Conservation (phyloP, 2,888 invertebrate species). For the Acleris laterana region DNA sequence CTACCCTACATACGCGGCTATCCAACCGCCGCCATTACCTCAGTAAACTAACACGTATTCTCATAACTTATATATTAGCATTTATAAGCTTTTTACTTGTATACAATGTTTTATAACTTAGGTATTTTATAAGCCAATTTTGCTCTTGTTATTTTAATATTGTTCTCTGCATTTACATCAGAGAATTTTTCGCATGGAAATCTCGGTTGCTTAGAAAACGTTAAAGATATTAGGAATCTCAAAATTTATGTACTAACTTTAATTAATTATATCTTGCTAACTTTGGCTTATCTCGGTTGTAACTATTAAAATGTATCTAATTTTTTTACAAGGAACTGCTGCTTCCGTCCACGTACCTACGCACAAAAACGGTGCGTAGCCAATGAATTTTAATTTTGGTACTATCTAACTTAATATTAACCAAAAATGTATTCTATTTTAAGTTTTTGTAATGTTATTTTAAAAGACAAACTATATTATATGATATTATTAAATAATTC, state of each 20-base stretch:
- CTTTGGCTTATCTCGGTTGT: no score
- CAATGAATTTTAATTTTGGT: neutral
- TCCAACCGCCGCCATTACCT: conserved; percentile 82
- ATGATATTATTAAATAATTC: neutral
- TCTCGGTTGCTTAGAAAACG: conserved; percentile 16
- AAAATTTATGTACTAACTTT: neutral
- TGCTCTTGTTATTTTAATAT: conserved; percentile 1
- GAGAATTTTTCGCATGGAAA: conserved; percentile 16
- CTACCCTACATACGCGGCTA: conserved; percentile 85
- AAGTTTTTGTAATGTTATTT: conserved; percentile 23
- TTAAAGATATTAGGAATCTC: neutral
- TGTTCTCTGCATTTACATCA: conserved; percentile 22
- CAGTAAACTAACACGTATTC: conserved; percentile 48
- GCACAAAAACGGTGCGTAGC: conserved; percentile 12
- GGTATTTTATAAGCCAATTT: conserved; percentile 17
- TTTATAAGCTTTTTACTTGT: conserved; percentile 36
- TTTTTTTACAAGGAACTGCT: conserved; percentile 1
- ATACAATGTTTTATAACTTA: conserved; percentile 13
- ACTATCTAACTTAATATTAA: conserved; percentile 11
- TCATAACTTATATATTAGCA: conserved; percentile 13
- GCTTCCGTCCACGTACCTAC: conserved; percentile 30
- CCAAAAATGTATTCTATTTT: conserved; percentile 20
- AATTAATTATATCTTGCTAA: no score
- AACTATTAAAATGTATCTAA: no score
- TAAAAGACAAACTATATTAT: conserved; percentile 32